Evolutionary conservation across 2,888 invertebrate species (phyloP).

Genomic region (Dicyrtomina minuta): DNA sequence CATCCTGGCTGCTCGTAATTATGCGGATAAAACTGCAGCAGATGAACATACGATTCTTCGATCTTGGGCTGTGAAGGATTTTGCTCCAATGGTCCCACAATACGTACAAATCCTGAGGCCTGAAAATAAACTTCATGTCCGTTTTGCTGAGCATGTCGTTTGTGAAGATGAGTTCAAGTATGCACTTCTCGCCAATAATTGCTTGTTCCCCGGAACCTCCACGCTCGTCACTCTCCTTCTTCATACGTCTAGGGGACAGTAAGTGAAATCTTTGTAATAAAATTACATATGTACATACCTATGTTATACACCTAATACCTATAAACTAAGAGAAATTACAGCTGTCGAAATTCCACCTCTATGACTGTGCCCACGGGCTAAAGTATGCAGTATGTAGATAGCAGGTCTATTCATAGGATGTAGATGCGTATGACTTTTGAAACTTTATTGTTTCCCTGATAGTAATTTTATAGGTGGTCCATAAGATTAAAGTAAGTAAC

Average conservation of each 20-base stretch:
- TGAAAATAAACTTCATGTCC: constrained; percentile 97
- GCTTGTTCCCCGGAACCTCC: constrained; percentile 95
- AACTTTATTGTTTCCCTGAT: background rate
- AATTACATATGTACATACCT: too few species aligned
- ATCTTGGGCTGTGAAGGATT: constrained; percentile 98
- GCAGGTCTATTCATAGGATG: too few species aligned
- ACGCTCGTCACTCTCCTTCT: constrained; percentile 91
- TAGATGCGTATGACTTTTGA: too few species aligned
- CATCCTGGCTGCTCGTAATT: constrained; percentile 91
- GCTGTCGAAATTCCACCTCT: background rate
- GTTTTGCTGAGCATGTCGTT: constrained; percentile 98
- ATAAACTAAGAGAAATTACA: background rate
- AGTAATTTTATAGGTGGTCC: constrained; percentile 9
- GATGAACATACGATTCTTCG: constrained; percentile 75
- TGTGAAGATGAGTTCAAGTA: constrained; percentile 94
- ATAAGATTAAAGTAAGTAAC: constrained; percentile 13
- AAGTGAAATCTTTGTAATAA: constrained; percentile 60
- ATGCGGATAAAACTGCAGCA: constrained; percentile 93
- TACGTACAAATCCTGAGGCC: constrained; percentile 98
- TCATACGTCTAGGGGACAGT: constrained; percentile 97
- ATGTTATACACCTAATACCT: background rate
- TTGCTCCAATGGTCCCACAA: constrained; percentile 82
- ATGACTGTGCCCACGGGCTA: too few species aligned
- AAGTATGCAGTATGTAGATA: too few species aligned
- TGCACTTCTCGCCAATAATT: constrained; percentile 95